Evolutionary conservation across 2,888 invertebrate species (phyloP), one percentile per base, ranked within the genome.

Genomic region (Cephus pygmeus): DNA sequence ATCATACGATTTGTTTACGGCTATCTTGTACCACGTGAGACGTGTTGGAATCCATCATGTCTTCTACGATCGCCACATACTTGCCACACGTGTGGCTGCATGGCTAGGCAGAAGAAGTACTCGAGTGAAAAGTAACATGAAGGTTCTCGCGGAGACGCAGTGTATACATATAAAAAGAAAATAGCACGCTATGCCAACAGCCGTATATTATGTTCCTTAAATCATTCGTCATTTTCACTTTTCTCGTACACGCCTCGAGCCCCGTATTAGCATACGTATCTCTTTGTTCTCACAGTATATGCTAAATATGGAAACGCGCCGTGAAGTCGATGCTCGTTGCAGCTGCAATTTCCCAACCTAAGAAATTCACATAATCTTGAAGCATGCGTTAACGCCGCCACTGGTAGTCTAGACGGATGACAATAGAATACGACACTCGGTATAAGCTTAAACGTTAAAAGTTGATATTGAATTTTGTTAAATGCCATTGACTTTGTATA

Each of bases 181-280:
- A 56, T 56, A 56, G 56, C 56, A 56, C 56, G 23, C 56, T 56
- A 23, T 9, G 56, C 9, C 9, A 56, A 56, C 23, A 56, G 23
- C 23, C 23, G 40, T 23, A 23, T 56, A 23, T 56, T 40, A 56
- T 23, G 56, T 23, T 23, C 23, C 23, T 56, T 56, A 23, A 56
- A 56, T 56, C 56, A 56, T 56, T 56, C 56, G 56, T 56, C 34
- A 34, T 77, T 69, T 77, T 77, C 69, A 74, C 77, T 77, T 74
- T 56, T 77, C 77, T 77, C 35, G 74, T 12, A 30, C 35, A 74
- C 69, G 73, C 34, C 30, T 40, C 34, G 56, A 40, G 68, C 33
- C 1, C n/a, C 34, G 36, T 69, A 77, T 77, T 77, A 36, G 73
- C 69, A 77, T 77, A 68, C 68, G 74, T 74, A 77, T 77, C 34